These are phyloP conservation scores for Sarcophaga caerulescens DNA, from an alignment of 2,888 invertebrate genomes.

Conservation along the genomic window DNA sequence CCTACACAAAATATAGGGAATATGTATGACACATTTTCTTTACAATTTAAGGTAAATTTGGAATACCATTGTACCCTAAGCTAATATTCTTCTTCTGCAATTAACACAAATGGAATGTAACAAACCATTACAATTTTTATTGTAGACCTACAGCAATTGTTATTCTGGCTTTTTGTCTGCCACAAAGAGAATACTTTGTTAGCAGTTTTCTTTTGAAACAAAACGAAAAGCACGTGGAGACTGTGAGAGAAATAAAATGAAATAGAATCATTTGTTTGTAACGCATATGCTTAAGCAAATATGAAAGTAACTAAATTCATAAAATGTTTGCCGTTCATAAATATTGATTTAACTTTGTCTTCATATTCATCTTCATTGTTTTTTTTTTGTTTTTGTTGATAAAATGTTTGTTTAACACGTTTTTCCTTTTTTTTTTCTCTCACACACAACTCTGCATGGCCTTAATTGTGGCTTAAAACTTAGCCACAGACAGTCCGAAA, in stretches of 20 bases:
- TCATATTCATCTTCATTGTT: background rate
- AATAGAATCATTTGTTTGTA: background rate
- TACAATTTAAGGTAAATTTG: too few relatives aligned
- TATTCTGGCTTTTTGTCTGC: background rate
- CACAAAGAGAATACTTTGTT: background rate
- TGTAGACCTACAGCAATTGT: too few relatives aligned
- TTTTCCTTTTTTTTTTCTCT: background rate
- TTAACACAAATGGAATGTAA: too few relatives aligned
- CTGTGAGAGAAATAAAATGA: background rate
- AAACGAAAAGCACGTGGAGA: background rate
- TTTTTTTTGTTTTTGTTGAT: background rate
- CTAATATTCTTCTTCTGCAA: too few relatives aligned
- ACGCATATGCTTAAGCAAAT: background rate
- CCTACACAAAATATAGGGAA: too few relatives aligned
- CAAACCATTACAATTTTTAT: too few relatives aligned
- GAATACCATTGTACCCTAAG: too few relatives aligned
- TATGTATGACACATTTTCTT: too few relatives aligned
- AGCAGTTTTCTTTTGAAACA: background rate
- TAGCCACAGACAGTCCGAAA: background rate
- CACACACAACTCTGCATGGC: background rate
- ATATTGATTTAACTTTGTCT: slow-evolving; percentile 32
- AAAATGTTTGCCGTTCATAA: slow-evolving; percentile 38
- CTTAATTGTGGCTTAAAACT: background rate
- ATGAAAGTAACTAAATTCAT: background rate
- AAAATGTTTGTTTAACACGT: background rate